Evolutionary conservation across 2,113 vertebrate species (phyloP), one percentile per base, ranked within the genome.

Genomic region (Pavo muticus): DNA sequence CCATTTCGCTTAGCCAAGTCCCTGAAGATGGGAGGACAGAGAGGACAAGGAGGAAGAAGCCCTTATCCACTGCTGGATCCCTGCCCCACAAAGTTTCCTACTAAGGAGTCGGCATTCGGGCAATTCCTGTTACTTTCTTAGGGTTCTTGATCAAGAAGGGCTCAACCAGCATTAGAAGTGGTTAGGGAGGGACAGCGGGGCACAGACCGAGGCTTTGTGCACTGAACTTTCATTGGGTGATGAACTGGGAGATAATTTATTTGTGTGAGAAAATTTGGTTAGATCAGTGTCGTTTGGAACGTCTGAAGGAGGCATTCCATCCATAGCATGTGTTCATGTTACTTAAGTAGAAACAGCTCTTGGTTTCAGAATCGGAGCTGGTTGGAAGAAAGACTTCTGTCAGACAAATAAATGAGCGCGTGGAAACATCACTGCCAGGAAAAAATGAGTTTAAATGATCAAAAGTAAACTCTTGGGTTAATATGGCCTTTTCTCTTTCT

Each of bases 331-430:
- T 78, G 95, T 90, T 81, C 76, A 87, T 75, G 75, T 72, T 90
- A 45, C 86, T 75, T 61, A 87, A 90, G 76, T 57, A 88, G 95
- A 91, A 93, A 90, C 57, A 94, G 88, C 73, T 88, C 88, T 68
- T 57, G 79, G 47, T 86, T 91, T 88, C 73, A 82, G 84, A 94
- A 87, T 54, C 54, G 52, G 15, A 59, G 14, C 39, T 93, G 95
- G 91, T 40, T 95, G 88, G 65, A 80, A 91, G 50, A 76, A 91
- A 93, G 93, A 25, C 12, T 59, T 42, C 18, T 84, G 30, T 68
- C 68, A 93, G 92, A 87, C 29, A 92, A 95, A 91, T 75, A 91
- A 84, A 87, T 72, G 69, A 95, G 84, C 29, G 18, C 56, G 72
- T 89, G 1, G 85, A 94, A 92, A 80, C 27, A 70, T 67, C 65